phyloP scores from a whole-genome alignment of 2,888 invertebrate species.

The Parelbella ahira region DNA sequence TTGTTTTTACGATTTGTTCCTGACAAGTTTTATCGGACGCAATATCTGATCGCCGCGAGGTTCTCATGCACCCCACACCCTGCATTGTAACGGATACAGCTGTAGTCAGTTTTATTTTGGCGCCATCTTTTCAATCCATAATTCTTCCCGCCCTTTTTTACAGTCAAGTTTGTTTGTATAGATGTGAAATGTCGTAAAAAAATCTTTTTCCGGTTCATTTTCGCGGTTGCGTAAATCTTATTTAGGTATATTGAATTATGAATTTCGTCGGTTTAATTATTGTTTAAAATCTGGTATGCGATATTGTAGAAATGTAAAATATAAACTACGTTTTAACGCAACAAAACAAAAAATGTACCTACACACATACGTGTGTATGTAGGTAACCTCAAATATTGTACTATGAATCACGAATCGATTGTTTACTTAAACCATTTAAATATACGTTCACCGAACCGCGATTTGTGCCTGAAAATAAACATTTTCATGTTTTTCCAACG shows the following conservation, averaged over 20 bases:
- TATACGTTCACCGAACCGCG: conserved; percentile 47
- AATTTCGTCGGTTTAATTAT: too few species aligned
- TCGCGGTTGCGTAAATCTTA: too few species aligned
- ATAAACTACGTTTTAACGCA: too few species aligned
- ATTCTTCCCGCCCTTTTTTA: conserved; percentile 30
- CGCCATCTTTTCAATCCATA: conserved; percentile 53
- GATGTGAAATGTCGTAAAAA: too few species aligned
- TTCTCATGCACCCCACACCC: conserved; percentile 21
- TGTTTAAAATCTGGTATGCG: too few species aligned
- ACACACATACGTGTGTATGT: too few species aligned
- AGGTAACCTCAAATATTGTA: conserved; percentile 26
- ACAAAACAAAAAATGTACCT: too few species aligned
- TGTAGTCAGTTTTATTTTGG: conserved; percentile 45
- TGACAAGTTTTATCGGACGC: conserved; percentile 11
- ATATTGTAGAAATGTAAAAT: too few species aligned
- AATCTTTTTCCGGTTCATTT: too few species aligned
- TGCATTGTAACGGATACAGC: conserved; percentile 59
- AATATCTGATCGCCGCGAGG: conserved; percentile 15
- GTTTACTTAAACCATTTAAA: conserved; percentile 57
- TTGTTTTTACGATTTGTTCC: conserved; percentile 14
- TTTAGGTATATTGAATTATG: too few species aligned
- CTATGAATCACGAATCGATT: conserved; percentile 40
- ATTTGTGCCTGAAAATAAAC: conserved; percentile 55
- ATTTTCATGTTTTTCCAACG: conserved; percentile 45
- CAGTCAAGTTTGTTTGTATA: too few species aligned